Evolutionary conservation across 2,888 invertebrate genomes (phyloP).

Genomic region (Phymatocera aterrima): DNA sequence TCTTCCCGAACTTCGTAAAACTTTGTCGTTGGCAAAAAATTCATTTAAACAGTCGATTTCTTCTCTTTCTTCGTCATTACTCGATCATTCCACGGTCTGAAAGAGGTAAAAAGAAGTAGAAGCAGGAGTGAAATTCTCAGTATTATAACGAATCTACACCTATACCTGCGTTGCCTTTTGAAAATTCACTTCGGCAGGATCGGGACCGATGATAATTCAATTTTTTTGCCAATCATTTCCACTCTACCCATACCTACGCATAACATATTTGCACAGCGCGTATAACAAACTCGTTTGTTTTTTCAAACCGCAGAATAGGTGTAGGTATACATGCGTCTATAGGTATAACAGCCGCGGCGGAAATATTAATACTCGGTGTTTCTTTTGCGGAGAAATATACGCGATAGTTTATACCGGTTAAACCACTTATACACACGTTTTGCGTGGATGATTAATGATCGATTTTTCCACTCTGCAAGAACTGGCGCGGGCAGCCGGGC

Average conservation of each 20-base stretch:
- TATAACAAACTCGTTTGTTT: conserved; percentile 24
- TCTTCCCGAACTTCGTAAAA: too few species aligned
- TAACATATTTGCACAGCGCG: background rate
- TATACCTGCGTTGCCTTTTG: background rate
- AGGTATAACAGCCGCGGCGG: background rate
- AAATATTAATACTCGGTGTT: conserved; percentile 2
- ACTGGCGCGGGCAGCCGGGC: too few species aligned
- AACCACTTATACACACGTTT: conserved; percentile 31
- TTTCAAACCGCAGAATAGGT: background rate
- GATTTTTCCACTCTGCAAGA: background rate
- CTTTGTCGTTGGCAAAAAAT: too few species aligned
- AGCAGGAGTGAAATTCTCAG: too few species aligned
- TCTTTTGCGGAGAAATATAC: conserved; percentile 19
- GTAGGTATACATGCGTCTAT: too few species aligned
- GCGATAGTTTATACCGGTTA: conserved; percentile 9
- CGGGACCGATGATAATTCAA: background rate
- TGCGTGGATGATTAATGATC: conserved; percentile 17
- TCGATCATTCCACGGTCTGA: too few species aligned
- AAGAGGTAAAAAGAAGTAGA: too few species aligned
- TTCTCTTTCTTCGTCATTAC: too few species aligned
- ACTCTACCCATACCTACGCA: too few species aligned
- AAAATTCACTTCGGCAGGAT: background rate
- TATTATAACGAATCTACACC: too few species aligned
- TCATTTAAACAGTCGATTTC: too few species aligned
- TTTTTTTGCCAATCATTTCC: conserved; percentile 7